Conservation (phyloP, 1,140 invertebrate genomes). For the Apis mellifera region Amel_HAv3.1 CM009941.2:14948001-14948500, state of each 20-base stretch:
- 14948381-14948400: background rate
- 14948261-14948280: background rate
- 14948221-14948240: constrained; percentile 63
- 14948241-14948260: background rate
- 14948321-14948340: background rate
- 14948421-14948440: background rate
- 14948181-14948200: constrained; percentile 80
- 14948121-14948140: background rate
- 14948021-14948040: background rate
- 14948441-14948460: constrained; percentile 37
- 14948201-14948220: constrained; percentile 80
- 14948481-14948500: constrained; percentile 80
- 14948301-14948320: background rate
- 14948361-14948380: background rate
- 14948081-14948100: too few relatives aligned
- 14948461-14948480: constrained; percentile 75
- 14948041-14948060: background rate
- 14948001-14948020: background rate
- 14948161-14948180: constrained; percentile 81
- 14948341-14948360: background rate
- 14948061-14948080: background rate
- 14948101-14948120: background rate
- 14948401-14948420: background rate
- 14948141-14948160: constrained; percentile 65
- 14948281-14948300: background rate